Evolutionary conservation across 2,888 invertebrate genomes (phyloP).

Genomic region (Polymixis lichenea): DNA sequence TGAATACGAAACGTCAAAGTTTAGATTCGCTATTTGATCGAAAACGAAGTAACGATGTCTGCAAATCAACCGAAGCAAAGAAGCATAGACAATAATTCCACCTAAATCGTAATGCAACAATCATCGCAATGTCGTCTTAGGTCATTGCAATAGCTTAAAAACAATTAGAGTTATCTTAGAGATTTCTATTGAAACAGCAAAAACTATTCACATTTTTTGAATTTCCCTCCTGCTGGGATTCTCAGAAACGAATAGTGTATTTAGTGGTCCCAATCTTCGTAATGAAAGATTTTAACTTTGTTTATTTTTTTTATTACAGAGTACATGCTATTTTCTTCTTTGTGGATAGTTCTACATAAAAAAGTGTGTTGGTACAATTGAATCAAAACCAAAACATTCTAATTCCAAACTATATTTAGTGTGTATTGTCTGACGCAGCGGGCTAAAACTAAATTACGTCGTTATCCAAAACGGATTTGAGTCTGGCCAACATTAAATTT

Average conservation of each 20-base stretch:
- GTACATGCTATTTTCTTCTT: background rate
- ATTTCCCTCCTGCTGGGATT: conserved; percentile 19
- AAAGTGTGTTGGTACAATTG: background rate
- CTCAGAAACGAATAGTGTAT: background rate
- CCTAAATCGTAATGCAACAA: conserved; percentile 12
- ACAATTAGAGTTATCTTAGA: conserved; percentile 13
- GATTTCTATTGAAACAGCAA: background rate
- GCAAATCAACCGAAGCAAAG: background rate
- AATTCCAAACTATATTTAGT: conserved; percentile 23
- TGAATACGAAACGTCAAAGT: background rate
- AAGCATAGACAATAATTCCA: background rate
- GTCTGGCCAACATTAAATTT: conserved; percentile 56
- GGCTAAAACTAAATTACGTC: conserved; percentile 51
- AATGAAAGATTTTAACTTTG: background rate
- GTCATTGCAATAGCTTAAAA: conserved; percentile 36
- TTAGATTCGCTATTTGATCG: background rate
- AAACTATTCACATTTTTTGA: background rate
- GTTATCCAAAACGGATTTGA: conserved; percentile 57
- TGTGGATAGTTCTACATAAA: too few relatives aligned
- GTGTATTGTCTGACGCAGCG: conserved; percentile 13
- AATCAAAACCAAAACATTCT: background rate
- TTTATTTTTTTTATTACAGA: background rate
- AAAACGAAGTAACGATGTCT: background rate
- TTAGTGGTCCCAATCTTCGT: background rate
- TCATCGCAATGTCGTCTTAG: conserved; percentile 29